Conservation (phyloP, 2,888 invertebrate species). For the Ectropis crepuscularia region DNA sequence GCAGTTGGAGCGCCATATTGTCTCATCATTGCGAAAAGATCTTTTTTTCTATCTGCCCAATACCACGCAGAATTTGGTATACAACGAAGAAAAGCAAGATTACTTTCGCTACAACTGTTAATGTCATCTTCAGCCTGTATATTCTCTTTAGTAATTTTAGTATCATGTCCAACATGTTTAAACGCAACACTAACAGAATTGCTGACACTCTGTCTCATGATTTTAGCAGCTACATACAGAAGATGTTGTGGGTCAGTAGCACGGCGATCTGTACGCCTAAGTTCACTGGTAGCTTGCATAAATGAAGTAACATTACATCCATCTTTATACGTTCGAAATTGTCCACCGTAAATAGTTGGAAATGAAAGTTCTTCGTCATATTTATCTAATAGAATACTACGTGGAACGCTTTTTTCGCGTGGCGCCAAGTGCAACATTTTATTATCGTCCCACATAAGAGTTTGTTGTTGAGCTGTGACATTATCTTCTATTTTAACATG, state of each 20-base stretch:
- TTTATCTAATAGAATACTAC: conserved; percentile 51
- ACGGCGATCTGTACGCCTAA: conserved; percentile 53
- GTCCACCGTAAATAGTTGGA: conserved; percentile 53
- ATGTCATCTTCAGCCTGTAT: conserved; percentile 53
- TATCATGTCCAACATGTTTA: conserved; percentile 48
- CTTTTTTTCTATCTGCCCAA: conserved; percentile 59
- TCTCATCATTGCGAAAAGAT: conserved; percentile 64
- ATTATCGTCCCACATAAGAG: conserved; percentile 42
- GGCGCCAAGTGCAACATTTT: conserved; percentile 35
- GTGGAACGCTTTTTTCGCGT: conserved; percentile 36
- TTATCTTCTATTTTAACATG: conserved; percentile 44
- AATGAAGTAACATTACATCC: conserved; percentile 44
- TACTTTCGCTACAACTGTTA: conserved; percentile 49
- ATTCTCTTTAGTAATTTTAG: conserved; percentile 48
- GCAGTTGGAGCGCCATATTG: conserved; percentile 60
- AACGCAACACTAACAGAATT: conserved; percentile 38
- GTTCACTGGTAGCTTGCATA: conserved; percentile 46
- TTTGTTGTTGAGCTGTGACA: conserved; percentile 42
- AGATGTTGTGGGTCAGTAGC: conserved; percentile 51
- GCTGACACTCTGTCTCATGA: conserved; percentile 42
- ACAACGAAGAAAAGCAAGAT: conserved; percentile 56
- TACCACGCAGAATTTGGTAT: conserved; percentile 61
- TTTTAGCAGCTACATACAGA: conserved; percentile 41
- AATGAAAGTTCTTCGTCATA: conserved; percentile 62
- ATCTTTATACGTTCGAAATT: conserved; percentile 48